Evolutionary conservation across 2,797 vertebrate species (phyloP).

Genomic region (Hippocampus kuda): DNA sequence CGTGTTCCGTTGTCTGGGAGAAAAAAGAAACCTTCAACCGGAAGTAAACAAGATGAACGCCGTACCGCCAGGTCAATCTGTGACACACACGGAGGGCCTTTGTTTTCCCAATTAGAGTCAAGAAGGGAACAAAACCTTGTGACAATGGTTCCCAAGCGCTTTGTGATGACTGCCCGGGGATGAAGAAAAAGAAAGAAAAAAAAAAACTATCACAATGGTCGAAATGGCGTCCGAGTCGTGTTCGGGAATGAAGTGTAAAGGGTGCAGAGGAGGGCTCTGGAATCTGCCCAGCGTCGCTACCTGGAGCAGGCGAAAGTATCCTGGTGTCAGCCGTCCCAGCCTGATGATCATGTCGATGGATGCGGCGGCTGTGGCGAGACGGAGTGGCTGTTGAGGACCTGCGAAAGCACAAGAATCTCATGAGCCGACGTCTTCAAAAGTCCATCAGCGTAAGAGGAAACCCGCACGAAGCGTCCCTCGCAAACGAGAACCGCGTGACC

Average conservation of each 20-base stretch:
- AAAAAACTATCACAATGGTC: slow-evolving; percentile 28
- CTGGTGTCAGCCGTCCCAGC: slow-evolving; percentile 82
- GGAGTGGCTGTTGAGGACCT: slow-evolving; percentile 34
- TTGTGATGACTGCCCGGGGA: slow-evolving; percentile 20
- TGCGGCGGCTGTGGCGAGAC: slow-evolving; percentile 8
- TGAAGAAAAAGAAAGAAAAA: slow-evolving; percentile 22
- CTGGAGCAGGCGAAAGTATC: slow-evolving; percentile 89
- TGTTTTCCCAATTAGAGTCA: slow-evolving; percentile 32
- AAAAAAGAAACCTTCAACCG: no score
- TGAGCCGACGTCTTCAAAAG: neutral
- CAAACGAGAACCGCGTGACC: slow-evolving; percentile 26
- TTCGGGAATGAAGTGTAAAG: neutral
- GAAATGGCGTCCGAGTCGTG: slow-evolving; percentile 14
- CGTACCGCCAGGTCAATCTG: neutral
- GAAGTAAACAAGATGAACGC: no score
- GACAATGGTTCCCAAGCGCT: slow-evolving; percentile 17
- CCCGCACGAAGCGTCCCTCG: neutral
- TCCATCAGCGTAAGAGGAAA: slow-evolving; percentile 9
- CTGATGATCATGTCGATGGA: slow-evolving; percentile 74
- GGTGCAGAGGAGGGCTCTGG: neutral
- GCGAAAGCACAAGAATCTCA: neutral
- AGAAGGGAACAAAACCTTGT: slow-evolving; percentile 16
- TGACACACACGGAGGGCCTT: slow-evolving; percentile 8
- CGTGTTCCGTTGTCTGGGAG: no score
- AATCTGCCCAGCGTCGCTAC: slow-evolving; percentile 42